phyloP scores from a whole-genome alignment of 37 sponge, comb jelly and placozoan species.

The Amphimedon queenslandica region DNA sequence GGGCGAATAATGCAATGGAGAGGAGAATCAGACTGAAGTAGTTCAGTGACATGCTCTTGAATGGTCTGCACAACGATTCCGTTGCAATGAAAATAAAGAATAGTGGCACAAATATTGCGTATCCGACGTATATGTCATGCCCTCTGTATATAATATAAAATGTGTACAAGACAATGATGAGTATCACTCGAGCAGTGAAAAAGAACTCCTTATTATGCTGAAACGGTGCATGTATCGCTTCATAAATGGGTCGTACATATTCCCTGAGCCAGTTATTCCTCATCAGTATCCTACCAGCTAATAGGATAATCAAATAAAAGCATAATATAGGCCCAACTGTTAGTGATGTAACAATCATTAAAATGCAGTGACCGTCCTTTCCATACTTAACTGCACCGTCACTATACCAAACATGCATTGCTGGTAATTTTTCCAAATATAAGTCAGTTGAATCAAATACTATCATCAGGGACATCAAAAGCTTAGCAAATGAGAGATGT shows the following conservation, averaged over 20 bases:
- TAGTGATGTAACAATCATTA: neutral
- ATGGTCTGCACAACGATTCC: too few species aligned
- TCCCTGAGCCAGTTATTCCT: neutral
- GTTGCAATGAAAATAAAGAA: too few species aligned
- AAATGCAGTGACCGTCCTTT: neutral
- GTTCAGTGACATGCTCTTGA: too few species aligned
- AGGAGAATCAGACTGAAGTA: too few species aligned
- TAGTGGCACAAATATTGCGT: too few species aligned
- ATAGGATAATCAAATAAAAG: neutral
- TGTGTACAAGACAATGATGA: too few species aligned
- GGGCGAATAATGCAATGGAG: too few species aligned
- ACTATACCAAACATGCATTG: neutral
- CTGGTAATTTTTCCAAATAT: neutral
- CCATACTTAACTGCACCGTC: neutral
- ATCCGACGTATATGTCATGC: too few species aligned
- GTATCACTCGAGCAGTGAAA: too few species aligned
- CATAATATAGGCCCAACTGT: neutral
- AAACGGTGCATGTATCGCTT: neutral
- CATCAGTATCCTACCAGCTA: neutral
- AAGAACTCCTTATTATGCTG: neutral
- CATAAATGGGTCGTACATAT: neutral
- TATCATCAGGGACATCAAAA: conserved; percentile 8
- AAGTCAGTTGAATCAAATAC: conserved; percentile 12
- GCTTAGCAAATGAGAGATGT: conserved; percentile 24
- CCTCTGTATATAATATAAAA: too few species aligned